A percentile compares a stretch with the other conserved stretches of the same genome.
Evolutionary conservation across 2,113 vertebrate genomes (phyloP).

Genomic region (Trogon melanurus): DNA sequence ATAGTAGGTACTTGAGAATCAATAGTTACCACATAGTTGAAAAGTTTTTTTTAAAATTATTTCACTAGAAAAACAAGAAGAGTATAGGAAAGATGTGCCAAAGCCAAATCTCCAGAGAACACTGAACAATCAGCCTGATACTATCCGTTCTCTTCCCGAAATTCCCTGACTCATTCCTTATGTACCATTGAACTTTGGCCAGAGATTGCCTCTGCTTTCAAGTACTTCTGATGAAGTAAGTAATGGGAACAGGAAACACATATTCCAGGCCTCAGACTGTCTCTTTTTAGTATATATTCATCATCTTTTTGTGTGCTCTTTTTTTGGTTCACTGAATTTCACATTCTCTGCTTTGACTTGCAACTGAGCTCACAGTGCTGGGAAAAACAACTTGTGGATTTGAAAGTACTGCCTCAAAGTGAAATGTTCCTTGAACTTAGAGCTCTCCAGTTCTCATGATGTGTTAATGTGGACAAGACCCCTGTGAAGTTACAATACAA

Average conservation of each 20-base stretch:
- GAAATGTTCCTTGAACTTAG: neutral
- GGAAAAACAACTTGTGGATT: neutral
- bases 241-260: slow-evolving; percentile 60
- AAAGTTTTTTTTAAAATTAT: neutral
- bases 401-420: neutral
- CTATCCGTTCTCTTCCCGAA: neutral
- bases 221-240: slow-evolving; percentile 22
- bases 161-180: slow-evolving; percentile 36
- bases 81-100: neutral
- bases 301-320: slow-evolving; percentile 10
- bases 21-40: neutral
- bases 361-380: neutral
- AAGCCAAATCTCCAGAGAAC: neutral
- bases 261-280: slow-evolving; percentile 2
- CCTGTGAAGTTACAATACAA: neutral
- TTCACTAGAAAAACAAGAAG: neutral
- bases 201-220: slow-evolving; percentile 15
- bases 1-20: neutral
- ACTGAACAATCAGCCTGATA: neutral
- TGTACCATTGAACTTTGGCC: slow-evolving; percentile 14
- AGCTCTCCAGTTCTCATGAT: neutral
- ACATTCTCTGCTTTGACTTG: neutral
- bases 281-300: slow-evolving; percentile 43
- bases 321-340: slow-evolving; percentile 23
- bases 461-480: neutral